Evolutionary conservation across 2,888 invertebrate species (phyloP).

Genomic region (Himalopsyche japonica): DNA sequence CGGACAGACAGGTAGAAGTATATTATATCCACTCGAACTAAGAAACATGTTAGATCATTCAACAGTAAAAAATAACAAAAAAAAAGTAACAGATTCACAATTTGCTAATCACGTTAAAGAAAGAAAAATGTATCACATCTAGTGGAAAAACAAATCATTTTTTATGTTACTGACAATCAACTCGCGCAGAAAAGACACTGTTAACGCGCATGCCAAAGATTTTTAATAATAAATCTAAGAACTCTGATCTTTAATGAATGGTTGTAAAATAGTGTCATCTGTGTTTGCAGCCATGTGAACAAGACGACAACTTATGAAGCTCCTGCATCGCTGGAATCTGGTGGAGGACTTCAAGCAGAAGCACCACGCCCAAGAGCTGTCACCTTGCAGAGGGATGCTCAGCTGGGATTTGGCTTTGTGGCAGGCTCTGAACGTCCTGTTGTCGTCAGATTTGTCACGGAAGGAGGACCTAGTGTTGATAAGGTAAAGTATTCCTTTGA

Average conservation of each 20-base stretch:
- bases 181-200: no score
- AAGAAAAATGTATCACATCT: no score
- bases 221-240: no score
- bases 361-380: conserved; percentile 66
- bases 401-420: conserved; percentile 93
- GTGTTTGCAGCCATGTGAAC: conserved; percentile 70
- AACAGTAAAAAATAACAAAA: no score
- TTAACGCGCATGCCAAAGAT: no score
- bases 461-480: conserved; percentile 89
- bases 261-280: not conserved
- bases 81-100: no score
- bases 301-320: conserved; percentile 92
- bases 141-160: no score
- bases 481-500: conserved; percentile 57
- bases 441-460: conserved; percentile 85
- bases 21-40: no score
- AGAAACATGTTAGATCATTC: no score
- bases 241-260: not conserved
- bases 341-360: conserved; percentile 51
- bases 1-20: no score
- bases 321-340: conserved; percentile 63
- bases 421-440: conserved; percentile 93
- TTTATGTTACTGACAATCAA: no score
- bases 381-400: conserved; percentile 72
- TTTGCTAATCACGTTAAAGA: no score